Evolutionary conservation across 2,113 vertebrate genomes (phyloP).

Genomic region (Casuarius casuarius): DNA sequence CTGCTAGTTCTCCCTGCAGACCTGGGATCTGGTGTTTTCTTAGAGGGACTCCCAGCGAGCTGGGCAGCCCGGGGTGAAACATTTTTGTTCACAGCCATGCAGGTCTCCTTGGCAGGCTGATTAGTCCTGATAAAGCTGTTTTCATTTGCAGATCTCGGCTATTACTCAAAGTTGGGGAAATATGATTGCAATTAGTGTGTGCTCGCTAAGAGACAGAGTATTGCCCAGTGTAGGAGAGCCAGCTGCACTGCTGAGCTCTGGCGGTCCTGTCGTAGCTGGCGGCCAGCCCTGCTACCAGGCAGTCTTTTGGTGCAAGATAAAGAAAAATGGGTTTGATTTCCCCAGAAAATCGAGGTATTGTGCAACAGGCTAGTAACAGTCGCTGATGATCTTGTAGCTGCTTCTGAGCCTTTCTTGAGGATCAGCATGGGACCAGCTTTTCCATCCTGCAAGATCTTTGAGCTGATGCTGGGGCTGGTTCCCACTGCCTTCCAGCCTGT

Average conservation of each 20-base stretch:
- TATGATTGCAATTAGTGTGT: not conserved
- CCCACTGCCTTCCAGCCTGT: not conserved
- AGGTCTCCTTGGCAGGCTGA: not conserved
- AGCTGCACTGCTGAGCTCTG: not conserved
- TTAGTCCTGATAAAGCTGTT: not conserved
- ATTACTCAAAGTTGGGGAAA: not conserved
- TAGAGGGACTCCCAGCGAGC: not conserved
- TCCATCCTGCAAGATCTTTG: not conserved
- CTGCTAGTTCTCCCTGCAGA: not conserved
- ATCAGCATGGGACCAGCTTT: not conserved
- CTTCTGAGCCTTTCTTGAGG: not conserved
- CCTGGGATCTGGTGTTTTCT: not conserved
- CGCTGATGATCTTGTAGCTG: not conserved
- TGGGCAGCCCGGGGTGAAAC: not conserved
- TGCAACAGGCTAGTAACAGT: not conserved
- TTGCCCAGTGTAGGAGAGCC: accelerated
- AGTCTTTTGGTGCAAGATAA: not conserved
- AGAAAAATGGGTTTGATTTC: not conserved
- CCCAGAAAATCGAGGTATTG: not conserved
- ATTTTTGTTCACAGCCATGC: not conserved
- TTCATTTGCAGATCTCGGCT: not conserved
- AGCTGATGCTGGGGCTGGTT: accelerated
- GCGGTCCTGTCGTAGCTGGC: accelerated
- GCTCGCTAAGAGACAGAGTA: not conserved
- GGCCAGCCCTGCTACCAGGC: accelerated